These are phyloP conservation scores for Rhynchotus rufescens DNA, from an alignment of 2,797 vertebrate genomes.

Conservation along the genomic window DNA sequence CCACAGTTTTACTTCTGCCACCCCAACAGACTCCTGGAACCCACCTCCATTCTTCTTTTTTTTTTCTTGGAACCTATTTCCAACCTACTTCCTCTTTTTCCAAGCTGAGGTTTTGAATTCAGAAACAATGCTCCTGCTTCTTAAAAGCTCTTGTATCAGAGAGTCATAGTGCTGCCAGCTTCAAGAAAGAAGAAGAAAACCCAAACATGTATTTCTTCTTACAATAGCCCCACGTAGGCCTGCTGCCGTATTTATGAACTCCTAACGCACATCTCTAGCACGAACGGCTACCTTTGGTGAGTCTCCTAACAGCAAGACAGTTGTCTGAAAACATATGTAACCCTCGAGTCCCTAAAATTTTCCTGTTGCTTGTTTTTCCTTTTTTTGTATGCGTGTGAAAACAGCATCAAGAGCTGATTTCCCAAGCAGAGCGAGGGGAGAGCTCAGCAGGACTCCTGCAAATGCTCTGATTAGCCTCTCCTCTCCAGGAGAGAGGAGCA, in stretches of 20 bases:
- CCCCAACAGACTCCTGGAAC: background rate
- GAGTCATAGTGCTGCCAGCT: background rate
- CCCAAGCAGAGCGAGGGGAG: background rate
- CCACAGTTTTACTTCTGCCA: background rate
- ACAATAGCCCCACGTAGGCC: background rate
- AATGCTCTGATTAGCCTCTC: background rate
- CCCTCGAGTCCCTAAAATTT: background rate
- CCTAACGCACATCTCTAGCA: background rate
- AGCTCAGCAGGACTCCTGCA: background rate
- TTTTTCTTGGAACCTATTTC: background rate
- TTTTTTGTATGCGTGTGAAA: background rate
- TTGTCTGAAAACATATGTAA: fast-evolving
- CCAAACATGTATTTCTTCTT: fast-evolving
- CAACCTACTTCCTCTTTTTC: background rate
- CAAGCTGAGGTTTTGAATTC: background rate
- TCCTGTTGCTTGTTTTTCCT: background rate
- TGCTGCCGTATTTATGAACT: background rate
- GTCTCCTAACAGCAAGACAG: background rate
- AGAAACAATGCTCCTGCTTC: background rate
- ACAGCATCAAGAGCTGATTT: background rate
- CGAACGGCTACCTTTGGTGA: background rate
- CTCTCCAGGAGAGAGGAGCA: background rate
- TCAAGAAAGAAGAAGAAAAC: background rate
- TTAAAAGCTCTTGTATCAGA: background rate
- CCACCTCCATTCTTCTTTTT: background rate